Percentiles rank a stretch among this genome's conserved stretches.
Conservation (phyloP, 2,113 vertebrate species). For the Pitta sordida region DNA sequence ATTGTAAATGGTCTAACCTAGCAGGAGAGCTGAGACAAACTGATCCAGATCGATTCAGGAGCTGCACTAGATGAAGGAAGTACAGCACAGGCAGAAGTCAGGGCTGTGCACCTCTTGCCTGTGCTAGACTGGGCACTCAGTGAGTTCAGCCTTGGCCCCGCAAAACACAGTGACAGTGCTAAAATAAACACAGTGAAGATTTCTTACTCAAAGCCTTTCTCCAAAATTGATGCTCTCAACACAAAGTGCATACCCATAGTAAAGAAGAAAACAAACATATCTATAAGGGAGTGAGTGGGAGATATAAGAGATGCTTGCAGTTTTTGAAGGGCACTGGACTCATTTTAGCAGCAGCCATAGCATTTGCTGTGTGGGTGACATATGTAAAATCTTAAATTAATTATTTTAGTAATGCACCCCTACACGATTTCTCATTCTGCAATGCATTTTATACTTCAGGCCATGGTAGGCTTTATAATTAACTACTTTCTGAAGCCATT, state of each 20-base stretch:
- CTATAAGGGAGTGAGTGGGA: slow-evolving; percentile 35
- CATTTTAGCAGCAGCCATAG: slow-evolving; percentile 46
- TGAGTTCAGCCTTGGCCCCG: not conserved
- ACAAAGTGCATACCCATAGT: not conserved
- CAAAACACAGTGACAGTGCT: not conserved
- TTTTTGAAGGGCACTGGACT: slow-evolving; percentile 51
- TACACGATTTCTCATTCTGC: slow-evolving; percentile 29
- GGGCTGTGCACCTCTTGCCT: not conserved
- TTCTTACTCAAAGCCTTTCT: not conserved
- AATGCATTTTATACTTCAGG: slow-evolving; percentile 44
- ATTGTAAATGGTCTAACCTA: rapidly evolving
- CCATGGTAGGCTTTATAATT: slow-evolving; percentile 51
- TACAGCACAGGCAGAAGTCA: rapidly evolving
- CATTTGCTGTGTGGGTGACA: slow-evolving; percentile 53
- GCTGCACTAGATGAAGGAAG: not conserved
- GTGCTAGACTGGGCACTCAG: rapidly evolving
- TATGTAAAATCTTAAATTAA: slow-evolving; percentile 52
- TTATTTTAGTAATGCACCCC: slow-evolving; percentile 57
- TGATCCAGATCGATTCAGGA: not conserved
- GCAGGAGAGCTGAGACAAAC: not conserved
- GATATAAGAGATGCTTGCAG: not conserved
- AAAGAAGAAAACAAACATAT: not conserved
- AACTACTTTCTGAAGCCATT: slow-evolving; percentile 49
- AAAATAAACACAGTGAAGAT: not conserved
- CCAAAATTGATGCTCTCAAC: not conserved